A percentile compares a stretch with the other conserved stretches of the same genome.
Conservation (phyloP, 2,888 invertebrate species). For the Capitulum mitella region DNA sequence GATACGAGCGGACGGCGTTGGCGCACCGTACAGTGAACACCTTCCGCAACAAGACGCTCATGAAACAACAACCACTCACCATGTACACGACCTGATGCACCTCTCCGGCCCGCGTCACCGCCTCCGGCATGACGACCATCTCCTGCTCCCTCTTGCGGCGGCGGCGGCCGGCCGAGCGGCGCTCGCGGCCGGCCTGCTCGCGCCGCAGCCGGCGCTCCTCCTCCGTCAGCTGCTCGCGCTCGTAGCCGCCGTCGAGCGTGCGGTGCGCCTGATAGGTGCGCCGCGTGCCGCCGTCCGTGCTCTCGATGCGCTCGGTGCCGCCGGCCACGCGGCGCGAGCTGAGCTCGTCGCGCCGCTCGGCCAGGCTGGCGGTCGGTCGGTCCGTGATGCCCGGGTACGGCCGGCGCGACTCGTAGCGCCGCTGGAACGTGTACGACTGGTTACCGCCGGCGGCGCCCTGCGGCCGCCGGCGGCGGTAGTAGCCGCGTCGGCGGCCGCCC, state of each 20-base stretch:
- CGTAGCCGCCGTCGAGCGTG: background rate
- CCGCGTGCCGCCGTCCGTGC: background rate
- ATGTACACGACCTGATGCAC: slow-evolving; percentile 1
- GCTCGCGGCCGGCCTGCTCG: background rate
- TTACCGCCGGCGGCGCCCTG: slow-evolving; percentile 6
- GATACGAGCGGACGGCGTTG: no score
- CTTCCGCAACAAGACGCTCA: no score
- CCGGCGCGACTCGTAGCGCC: slow-evolving; percentile 3
- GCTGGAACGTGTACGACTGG: slow-evolving; percentile 2
- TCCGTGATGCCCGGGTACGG: background rate
- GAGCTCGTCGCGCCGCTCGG: background rate
- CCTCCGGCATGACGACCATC: slow-evolving; percentile 35
- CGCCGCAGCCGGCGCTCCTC: background rate
- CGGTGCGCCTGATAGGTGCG: background rate
- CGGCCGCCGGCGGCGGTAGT: slow-evolving; percentile 15
- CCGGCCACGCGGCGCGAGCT: background rate
- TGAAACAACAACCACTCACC: no score
- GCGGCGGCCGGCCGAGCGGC: slow-evolving; percentile 19
- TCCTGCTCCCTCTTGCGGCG: slow-evolving; percentile 34
- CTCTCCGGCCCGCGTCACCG: slow-evolving; percentile 28
- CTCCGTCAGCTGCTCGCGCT: background rate
- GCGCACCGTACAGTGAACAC: no score
- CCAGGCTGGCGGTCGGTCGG: background rate
- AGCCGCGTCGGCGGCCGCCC: slow-evolving; percentile 16
- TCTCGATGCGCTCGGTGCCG: background rate